Evolutionary conservation across 64 coral and sea anemone genomes (phyloP), one percentile per base, ranked within the genome.

Genomic region (Anthopleura sola): DNA sequence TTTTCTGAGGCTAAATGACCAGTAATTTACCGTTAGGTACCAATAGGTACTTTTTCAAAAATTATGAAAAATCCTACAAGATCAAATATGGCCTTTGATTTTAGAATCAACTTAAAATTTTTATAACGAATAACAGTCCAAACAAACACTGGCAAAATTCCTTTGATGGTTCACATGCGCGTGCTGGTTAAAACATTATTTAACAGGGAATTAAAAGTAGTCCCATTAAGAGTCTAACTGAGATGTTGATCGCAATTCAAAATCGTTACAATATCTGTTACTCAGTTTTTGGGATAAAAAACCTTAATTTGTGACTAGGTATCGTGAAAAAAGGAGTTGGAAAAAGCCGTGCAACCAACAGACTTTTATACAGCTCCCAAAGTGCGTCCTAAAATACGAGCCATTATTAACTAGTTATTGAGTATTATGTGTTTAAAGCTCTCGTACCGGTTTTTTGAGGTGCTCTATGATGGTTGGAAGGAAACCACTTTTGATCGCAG

Each of bases 381-480:
- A 62, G 10, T 26, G 57, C 19, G 24, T 62, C 58, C 58, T 62
- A 62, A 62, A 24, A n/a, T 56, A 62, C 58, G 4, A 21, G 21
- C 23, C 3, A 62, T 62, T 62, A 62, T 20, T 62, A 62, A 62
- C 50, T 24, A 62, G 24, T 26, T 32, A 33, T 33, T 3, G 29
- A 15, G 29, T 33, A 69, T 26, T 69, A 38, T 17, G 21, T 78
- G 14, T 78, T 78, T 10, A 6, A 78, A 14, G 20, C 76, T 23
- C 23, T 36, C 82, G 20, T 83, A 83, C 82, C 82, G 82, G 82
- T 83, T 83, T 83, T 49, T 29, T 53, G 15, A 83, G 47, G 49
- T 83, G 82, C 5, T 83, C 82, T 60, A 21, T 38, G 23, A 83
- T 49, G 15, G 82, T 83, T 13, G 82, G 82, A 20, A 83, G 82